phyloP scores from a whole-genome alignment of 2,113 vertebrate species.

The Ochotona curzoniae region DNA sequence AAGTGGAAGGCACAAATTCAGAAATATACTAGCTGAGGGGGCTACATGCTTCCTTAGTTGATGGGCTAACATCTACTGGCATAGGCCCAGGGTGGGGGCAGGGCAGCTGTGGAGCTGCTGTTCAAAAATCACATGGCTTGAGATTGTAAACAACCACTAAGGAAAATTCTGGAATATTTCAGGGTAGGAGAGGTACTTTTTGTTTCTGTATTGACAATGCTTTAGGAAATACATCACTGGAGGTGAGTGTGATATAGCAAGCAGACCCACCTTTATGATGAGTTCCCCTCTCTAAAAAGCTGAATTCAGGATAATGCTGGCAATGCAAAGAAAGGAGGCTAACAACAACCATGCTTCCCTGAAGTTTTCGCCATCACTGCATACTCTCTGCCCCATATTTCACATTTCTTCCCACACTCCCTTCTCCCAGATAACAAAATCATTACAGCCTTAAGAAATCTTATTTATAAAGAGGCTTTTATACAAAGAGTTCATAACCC shows the following conservation, averaged over 20 bases:
- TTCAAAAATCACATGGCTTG: background rate
- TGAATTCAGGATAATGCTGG: background rate
- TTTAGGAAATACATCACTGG: background rate
- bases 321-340: slow-evolving; percentile 57
- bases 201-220: background rate
- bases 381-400: slow-evolving; percentile 62
- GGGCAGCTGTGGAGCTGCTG: background rate
- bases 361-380: slow-evolving; percentile 65
- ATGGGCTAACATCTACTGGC: background rate
- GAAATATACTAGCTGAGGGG: rapidly evolving
- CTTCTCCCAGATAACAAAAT: slow-evolving; percentile 77
- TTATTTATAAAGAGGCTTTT: slow-evolving; percentile 82
- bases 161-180: background rate
- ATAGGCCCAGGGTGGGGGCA: no score
- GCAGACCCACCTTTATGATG: background rate
- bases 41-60: rapidly evolving
- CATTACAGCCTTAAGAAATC: slow-evolving; percentile 77
- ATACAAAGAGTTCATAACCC: slow-evolving; percentile 81
- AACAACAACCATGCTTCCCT: slow-evolving; percentile 57
- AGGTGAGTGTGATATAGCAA: background rate
- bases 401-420: slow-evolving; percentile 71
- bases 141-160: background rate
- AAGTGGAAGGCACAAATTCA: background rate
- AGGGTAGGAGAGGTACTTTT: background rate
- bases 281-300: slow-evolving; percentile 22